These are phyloP conservation scores for Acanthisitta chloris DNA, from an alignment of 2,113 vertebrate species.

Conservation along the genomic window DNA sequence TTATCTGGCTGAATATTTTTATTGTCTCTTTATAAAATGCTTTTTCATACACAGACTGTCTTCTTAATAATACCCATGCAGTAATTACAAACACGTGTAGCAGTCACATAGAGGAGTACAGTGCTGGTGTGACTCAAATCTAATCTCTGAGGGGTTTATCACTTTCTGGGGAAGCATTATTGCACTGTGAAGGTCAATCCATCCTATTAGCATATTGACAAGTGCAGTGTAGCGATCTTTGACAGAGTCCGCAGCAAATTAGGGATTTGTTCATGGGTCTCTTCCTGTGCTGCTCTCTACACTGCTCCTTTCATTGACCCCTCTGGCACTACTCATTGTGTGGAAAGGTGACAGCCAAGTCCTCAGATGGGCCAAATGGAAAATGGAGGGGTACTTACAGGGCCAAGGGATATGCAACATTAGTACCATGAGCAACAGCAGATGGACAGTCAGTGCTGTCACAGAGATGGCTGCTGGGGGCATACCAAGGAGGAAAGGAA, in stretches of 20 bases:
- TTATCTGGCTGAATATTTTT: neutral
- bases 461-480: neutral
- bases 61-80: neutral
- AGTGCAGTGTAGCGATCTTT: neutral
- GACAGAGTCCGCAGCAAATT: neutral
- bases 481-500: neutral
- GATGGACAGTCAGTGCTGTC: neutral
- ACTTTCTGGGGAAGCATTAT: neutral
- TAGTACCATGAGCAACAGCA: neutral
- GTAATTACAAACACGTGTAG: neutral
- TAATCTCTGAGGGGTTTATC: neutral
- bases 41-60: neutral
- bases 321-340: neutral
- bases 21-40: neutral
- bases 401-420: neutral
- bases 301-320: neutral
- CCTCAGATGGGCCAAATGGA: neutral
- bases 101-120: neutral
- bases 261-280: neutral
- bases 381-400: neutral
- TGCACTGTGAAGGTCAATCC: neutral
- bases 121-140: neutral
- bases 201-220: neutral
- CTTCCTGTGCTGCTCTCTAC: fast-evolving
- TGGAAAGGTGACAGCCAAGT: neutral